These are phyloP conservation scores for Hipparchia sbordonii DNA, from an alignment of 2,888 invertebrate species.

Conservation along the genomic window DNA sequence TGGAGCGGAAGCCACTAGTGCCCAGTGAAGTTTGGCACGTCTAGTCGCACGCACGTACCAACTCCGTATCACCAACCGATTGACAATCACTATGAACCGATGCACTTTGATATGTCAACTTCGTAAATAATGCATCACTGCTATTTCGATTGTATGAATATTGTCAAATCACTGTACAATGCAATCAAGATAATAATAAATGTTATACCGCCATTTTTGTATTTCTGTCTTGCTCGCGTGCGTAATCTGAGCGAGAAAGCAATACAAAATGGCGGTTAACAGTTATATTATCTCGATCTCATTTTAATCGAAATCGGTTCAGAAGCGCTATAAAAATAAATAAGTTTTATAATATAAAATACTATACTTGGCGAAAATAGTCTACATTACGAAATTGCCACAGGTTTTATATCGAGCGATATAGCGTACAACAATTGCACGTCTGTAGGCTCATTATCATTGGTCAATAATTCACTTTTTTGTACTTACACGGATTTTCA, in stretches of 20 bases:
- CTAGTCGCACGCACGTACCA: conserved; percentile 14
- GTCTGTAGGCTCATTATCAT: conserved; percentile 30
- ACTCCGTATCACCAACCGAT: conserved; percentile 1
- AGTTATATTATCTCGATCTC: neutral
- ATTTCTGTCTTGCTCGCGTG: too few relatives aligned
- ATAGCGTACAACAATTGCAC: conserved; percentile 48
- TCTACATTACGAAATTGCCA: conserved; percentile 38
- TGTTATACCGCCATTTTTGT: too few relatives aligned
- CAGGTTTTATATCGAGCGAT: conserved; percentile 41
- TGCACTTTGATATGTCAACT: conserved; percentile 56
- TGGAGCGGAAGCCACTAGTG: conserved; percentile 54
- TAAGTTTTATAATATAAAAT: conserved; percentile 46
- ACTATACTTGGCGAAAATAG: conserved; percentile 43
- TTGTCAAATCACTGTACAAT: conserved; percentile 48
- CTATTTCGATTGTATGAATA: conserved; percentile 35
- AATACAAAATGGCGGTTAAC: too few relatives aligned
- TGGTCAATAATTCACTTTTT: neutral
- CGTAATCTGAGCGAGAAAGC: too few relatives aligned
- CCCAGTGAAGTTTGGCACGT: conserved; percentile 65
- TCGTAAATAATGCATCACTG: conserved; percentile 41
- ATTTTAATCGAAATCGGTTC: conserved; percentile 18
- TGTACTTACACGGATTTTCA: too few relatives aligned
- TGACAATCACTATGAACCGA: conserved; percentile 28
- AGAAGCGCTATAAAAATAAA: conserved; percentile 57
- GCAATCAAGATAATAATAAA: too few relatives aligned